phyloP scores from a whole-genome alignment of 1,140 invertebrate species.

The Polyergus mexicanus region DNA sequence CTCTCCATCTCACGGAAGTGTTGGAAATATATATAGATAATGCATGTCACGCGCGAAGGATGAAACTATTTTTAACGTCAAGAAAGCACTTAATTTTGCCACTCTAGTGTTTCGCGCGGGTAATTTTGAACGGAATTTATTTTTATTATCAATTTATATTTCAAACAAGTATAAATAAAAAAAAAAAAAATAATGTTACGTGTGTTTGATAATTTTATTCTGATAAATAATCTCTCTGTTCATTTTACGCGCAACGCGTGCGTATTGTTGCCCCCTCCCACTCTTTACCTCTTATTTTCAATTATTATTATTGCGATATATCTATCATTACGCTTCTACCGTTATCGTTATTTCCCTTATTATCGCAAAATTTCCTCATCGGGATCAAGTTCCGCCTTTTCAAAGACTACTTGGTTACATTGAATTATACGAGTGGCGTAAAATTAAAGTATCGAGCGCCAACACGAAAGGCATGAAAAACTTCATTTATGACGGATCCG shows the following conservation, averaged over 20 bases:
- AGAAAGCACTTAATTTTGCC: not conserved
- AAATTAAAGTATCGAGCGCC: slow-evolving; percentile 9
- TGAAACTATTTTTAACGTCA: not conserved
- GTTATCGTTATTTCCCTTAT: not conserved
- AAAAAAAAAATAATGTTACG: not conserved
- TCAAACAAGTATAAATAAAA: not conserved
- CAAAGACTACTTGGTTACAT: slow-evolving; percentile 17
- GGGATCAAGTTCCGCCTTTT: slow-evolving; percentile 22
- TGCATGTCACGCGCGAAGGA: not conserved
- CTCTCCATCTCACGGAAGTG: slow-evolving; percentile 28
- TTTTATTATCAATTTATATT: not conserved
- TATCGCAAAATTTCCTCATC: not conserved
- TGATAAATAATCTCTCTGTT: no score
- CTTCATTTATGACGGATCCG: slow-evolving; percentile 18
- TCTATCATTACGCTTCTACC: not conserved
- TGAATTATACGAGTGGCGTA: slow-evolving; percentile 21
- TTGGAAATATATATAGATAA: slow-evolving; percentile 1
- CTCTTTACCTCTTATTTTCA: not conserved
- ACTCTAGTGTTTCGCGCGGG: not conserved
- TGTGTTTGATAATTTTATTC: not conserved
- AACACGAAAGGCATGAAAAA: slow-evolving; percentile 36
- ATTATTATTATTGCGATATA: not conserved
- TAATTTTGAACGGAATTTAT: not conserved
- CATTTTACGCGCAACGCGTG: not conserved
- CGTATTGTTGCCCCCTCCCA: no score